A percentile compares a stretch with the other conserved stretches of the same genome.
Conservation (phyloP, 2,888 invertebrate species). For the Boloria selene region DNA sequence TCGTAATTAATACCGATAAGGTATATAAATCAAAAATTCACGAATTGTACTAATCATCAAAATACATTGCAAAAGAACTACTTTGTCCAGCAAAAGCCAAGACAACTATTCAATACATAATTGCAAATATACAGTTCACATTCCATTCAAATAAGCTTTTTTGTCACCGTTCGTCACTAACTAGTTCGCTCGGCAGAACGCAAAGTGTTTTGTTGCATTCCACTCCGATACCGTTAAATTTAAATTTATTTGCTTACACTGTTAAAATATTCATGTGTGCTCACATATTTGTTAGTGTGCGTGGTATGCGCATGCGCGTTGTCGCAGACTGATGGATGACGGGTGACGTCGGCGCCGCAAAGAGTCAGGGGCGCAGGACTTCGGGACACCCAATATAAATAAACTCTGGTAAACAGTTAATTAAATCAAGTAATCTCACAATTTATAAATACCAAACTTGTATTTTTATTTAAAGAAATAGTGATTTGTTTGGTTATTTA, state of each 20-base stretch:
- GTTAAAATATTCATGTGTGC: conserved; percentile 40
- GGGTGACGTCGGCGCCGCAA: conserved; percentile 74
- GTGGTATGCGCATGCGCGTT: conserved; percentile 71
- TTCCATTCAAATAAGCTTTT: conserved; percentile 65
- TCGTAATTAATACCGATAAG: not conserved
- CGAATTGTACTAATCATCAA: no score
- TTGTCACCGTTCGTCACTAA: conserved; percentile 57
- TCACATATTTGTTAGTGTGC: conserved; percentile 41
- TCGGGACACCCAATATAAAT: not conserved
- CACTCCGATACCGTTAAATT: conserved; percentile 74
- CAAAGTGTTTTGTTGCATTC: conserved; percentile 73
- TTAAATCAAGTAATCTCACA: not conserved
- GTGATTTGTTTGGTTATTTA: no score
- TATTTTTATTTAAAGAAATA: no score
- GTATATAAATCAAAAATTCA: no score
- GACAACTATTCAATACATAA: conserved; percentile 16
- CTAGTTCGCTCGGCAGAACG: conserved; percentile 60
- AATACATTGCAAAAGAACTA: no score
- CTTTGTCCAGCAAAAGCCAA: not conserved
- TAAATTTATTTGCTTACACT: conserved; percentile 61
- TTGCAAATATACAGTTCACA: conserved; percentile 42
- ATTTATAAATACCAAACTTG: not conserved
- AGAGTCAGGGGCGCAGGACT: conserved; percentile 34
- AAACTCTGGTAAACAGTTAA: not conserved
- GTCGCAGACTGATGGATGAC: conserved; percentile 81